phyloP scores from a whole-genome alignment of 1,140 invertebrate genomes.

The Apolygus lucorum region DNA sequence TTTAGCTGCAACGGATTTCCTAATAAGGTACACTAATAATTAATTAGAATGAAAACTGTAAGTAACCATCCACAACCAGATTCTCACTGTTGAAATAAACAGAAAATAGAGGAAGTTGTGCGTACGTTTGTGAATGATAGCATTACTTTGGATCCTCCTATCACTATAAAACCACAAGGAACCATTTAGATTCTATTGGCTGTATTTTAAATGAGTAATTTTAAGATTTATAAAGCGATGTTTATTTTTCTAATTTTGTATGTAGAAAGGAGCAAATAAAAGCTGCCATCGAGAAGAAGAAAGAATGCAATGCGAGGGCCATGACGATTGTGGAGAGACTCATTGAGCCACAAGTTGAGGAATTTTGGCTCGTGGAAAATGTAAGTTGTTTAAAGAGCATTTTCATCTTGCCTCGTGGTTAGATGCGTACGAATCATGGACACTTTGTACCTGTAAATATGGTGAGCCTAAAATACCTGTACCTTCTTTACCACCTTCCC shows the following conservation, averaged over 20 bases:
- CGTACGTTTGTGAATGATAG: not conserved
- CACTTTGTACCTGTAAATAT: too few relatives aligned
- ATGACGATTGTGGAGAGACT: constrained; percentile 53
- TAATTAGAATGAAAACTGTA: too few relatives aligned
- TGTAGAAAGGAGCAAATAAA: constrained; percentile 50
- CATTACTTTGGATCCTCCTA: not conserved
- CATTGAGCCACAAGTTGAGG: constrained; percentile 46
- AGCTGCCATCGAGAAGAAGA: constrained; percentile 53
- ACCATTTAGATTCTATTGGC: not conserved
- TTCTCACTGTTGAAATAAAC: not conserved
- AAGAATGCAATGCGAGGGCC: constrained; percentile 54
- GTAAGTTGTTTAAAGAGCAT: constrained; percentile 38
- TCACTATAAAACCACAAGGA: not conserved
- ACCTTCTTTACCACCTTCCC: too few relatives aligned
- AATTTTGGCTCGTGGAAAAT: constrained; percentile 43
- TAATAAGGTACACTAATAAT: too few relatives aligned
- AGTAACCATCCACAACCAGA: not conserved
- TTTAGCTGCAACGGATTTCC: too few relatives aligned
- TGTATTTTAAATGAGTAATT: not conserved
- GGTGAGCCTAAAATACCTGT: too few relatives aligned
- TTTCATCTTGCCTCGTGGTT: too few relatives aligned
- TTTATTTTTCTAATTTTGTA: constrained; percentile 26
- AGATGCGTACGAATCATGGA: too few relatives aligned
- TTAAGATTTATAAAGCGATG: too few relatives aligned
- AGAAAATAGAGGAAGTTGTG: not conserved